These are phyloP conservation scores for Thalassarche chlororhynchos DNA, from an alignment of 2,113 vertebrate species.

Conservation along the genomic window DNA sequence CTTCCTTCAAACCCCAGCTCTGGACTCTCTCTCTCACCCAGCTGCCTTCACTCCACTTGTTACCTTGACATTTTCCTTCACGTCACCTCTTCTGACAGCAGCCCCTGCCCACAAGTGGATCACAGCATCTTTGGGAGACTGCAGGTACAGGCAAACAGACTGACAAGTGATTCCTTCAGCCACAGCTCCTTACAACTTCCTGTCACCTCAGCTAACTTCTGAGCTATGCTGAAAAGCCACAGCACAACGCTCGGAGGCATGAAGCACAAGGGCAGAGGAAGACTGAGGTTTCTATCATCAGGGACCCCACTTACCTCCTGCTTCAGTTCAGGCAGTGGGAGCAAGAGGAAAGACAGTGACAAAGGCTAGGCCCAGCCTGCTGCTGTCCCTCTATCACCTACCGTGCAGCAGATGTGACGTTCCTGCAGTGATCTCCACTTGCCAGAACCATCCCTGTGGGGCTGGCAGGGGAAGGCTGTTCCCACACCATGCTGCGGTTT, in stretches of 20 bases:
- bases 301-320: background rate
- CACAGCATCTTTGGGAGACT: background rate
- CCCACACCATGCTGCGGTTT: background rate
- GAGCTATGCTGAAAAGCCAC: background rate
- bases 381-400: no score
- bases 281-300: background rate
- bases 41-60: background rate
- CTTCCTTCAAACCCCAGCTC: background rate
- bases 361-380: background rate
- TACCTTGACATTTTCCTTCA: background rate
- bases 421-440: background rate
- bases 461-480: background rate
- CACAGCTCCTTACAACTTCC: background rate
- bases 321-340: background rate
- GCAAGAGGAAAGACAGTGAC: no score
- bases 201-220: background rate
- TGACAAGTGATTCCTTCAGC: background rate
- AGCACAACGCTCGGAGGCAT: rapidly evolving
- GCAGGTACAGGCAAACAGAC: background rate
- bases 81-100: background rate
- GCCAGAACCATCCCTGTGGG: background rate
- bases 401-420: background rate
- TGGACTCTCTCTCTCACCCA: background rate
- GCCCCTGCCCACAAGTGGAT: background rate
- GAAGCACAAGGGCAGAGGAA: background rate